Conservation (phyloP, 2,113 vertebrate genomes). For the Hypomesus transpacificus region DNA sequence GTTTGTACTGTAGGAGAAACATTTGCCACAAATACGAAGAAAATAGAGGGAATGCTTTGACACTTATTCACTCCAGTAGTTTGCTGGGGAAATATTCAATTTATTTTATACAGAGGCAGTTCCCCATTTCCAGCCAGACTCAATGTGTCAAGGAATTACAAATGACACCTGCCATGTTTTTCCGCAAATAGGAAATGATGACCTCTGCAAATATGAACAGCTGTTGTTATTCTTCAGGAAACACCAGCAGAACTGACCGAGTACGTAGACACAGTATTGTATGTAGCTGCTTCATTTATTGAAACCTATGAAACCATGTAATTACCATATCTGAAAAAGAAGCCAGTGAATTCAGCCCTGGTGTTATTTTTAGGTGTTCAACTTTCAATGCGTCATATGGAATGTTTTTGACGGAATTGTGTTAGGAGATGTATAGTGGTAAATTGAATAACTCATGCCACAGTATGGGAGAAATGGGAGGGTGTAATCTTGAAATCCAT, state of each 20-base stretch:
- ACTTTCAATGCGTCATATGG: too few species aligned
- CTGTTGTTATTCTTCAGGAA: constrained; percentile 45
- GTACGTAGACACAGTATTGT: too few species aligned
- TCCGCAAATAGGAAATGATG: constrained; percentile 44
- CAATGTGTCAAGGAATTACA: constrained; percentile 44
- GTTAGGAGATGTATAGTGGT: too few species aligned
- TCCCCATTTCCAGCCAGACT: constrained; percentile 32
- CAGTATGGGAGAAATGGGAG: too few species aligned
- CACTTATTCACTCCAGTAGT: constrained; percentile 30
- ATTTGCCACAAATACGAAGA: constrained; percentile 32
- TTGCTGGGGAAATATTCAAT: constrained; percentile 35
- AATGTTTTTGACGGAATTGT: too few species aligned
- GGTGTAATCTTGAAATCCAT: too few species aligned
- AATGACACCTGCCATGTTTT: constrained; percentile 47
- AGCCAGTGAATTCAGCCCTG: too few species aligned
- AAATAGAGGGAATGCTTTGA: constrained; percentile 33
- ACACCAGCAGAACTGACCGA: constrained; percentile 10
- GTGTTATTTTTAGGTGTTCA: too few species aligned
- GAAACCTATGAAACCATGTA: too few species aligned
- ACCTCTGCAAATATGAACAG: constrained; percentile 44
- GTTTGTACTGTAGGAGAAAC: constrained; percentile 20
- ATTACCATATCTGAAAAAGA: too few species aligned
- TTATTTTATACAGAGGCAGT: constrained; percentile 24
- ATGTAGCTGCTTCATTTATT: too few species aligned
- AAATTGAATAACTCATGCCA: too few species aligned